Percentiles rank a stretch among this genome's conserved stretches.
phyloP scores from a whole-genome alignment of 2,797 vertebrate genomes.

The Pristis pectinata region DNA sequence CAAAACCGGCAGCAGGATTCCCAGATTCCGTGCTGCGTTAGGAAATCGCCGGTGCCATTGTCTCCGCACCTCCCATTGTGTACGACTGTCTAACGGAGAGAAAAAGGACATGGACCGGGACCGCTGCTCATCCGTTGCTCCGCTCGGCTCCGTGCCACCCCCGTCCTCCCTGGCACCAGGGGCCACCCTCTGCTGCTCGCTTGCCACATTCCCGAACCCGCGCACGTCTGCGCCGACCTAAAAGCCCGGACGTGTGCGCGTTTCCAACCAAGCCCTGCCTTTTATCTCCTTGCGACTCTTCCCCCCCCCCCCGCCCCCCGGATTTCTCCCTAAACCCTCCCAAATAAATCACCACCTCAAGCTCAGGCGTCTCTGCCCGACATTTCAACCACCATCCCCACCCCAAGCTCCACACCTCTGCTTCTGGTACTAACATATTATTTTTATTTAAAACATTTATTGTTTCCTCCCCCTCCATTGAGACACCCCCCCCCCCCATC shows the following conservation, averaged over 20 bases:
- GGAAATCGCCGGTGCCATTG: slow-evolving; percentile 18
- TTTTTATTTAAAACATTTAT: not conserved
- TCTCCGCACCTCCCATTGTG: slow-evolving; percentile 18
- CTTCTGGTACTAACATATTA: not conserved
- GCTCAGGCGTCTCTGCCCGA: too few species aligned
- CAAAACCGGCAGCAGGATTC: not conserved
- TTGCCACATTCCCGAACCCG: slow-evolving; percentile 19
- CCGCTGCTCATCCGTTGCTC: not conserved
- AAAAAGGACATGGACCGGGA: not conserved
- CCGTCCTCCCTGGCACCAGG: not conserved
- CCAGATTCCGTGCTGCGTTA: slow-evolving; percentile 19
- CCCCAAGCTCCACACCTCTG: not conserved
- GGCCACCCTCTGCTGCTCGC: not conserved
- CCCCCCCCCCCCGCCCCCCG: too few species aligned
- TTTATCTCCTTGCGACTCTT: not conserved
- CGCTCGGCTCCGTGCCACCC: not conserved
- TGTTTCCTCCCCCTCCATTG: not conserved
- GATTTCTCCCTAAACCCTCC: too few species aligned
- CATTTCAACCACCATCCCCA: not conserved
- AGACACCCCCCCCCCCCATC: not conserved
- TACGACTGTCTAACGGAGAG: not conserved
- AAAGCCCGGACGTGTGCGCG: not conserved
- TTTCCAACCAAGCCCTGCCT: slow-evolving; percentile 19
- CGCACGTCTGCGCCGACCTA: slow-evolving; percentile 19
- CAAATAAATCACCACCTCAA: too few species aligned